These are phyloP conservation scores for Drosophila gaucha DNA, from an alignment of 2,888 invertebrate genomes.

Conservation along the genomic window DNA sequence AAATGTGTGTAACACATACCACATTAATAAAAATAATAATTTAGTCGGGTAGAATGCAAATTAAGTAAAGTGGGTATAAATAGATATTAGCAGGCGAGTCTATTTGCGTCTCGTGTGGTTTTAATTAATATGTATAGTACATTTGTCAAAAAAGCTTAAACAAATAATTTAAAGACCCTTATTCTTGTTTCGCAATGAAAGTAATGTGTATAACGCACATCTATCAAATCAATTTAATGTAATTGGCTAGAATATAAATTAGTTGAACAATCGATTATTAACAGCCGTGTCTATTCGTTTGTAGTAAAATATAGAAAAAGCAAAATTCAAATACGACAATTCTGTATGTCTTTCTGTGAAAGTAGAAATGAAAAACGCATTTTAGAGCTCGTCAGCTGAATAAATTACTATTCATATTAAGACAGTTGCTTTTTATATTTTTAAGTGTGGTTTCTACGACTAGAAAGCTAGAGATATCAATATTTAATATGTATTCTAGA, in stretches of 20 bases:
- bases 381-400: too few relatives aligned
- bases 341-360: too few relatives aligned
- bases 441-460: too few relatives aligned
- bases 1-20: background rate
- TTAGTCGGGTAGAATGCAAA: too few relatives aligned
- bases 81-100: background rate
- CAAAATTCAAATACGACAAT: too few relatives aligned
- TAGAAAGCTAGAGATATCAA: too few relatives aligned
- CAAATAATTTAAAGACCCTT: background rate
- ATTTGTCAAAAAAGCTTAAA: background rate
- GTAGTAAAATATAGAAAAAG: too few relatives aligned
- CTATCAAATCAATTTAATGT: background rate
- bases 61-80: background rate
- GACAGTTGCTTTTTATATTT: too few relatives aligned
- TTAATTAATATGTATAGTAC: background rate
- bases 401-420: too few relatives aligned
- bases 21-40: too few relatives aligned
- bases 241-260: background rate
- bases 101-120: background rate
- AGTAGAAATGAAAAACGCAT: too few relatives aligned
- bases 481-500: too few relatives aligned
- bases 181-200: background rate
- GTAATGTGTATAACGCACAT: background rate
- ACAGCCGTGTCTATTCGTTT: background rate
- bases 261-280: background rate